Percentiles rank a stretch among this genome's conserved stretches.
Evolutionary conservation across 2,888 invertebrate genomes (phyloP).

Genomic region (Orthosia gracilis): DNA sequence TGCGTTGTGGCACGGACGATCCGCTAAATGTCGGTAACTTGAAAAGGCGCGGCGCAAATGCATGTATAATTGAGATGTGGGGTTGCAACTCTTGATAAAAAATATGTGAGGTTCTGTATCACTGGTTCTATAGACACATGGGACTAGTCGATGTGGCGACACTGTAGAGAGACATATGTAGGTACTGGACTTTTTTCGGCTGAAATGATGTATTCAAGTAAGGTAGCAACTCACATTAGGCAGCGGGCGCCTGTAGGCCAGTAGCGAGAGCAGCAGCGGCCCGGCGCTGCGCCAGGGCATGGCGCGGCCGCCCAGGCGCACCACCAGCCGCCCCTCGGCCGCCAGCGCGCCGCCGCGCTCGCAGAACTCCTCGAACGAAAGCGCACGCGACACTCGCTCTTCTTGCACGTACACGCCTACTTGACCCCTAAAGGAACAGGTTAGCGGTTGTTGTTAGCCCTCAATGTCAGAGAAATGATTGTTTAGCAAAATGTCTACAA

Average conservation of each 20-base stretch:
- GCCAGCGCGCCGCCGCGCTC: slow-evolving; percentile 96
- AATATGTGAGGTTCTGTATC: too few species aligned
- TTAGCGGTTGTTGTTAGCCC: neutral
- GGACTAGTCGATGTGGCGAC: too few species aligned
- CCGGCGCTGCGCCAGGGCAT: slow-evolving; percentile 98
- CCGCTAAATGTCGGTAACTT: too few species aligned
- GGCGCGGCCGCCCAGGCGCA: slow-evolving; percentile 96
- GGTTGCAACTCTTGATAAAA: too few species aligned
- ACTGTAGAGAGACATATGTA: too few species aligned
- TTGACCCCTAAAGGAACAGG: slow-evolving; percentile 84
- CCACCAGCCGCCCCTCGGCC: slow-evolving; percentile 95
- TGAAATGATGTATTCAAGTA: too few species aligned
- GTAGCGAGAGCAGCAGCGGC: slow-evolving; percentile 96
- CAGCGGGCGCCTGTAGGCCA: slow-evolving; percentile 96
- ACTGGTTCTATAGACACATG: too few species aligned
- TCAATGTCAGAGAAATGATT: neutral
- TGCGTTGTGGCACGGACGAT: too few species aligned
- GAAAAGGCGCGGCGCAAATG: too few species aligned
- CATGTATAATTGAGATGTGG: too few species aligned
- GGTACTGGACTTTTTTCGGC: too few species aligned
- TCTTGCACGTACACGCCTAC: slow-evolving; percentile 86
- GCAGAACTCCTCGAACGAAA: slow-evolving; percentile 88
- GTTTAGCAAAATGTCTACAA: neutral
- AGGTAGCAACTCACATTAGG: slow-evolving; percentile 92
- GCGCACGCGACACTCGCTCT: slow-evolving; percentile 84